A percentile compares a stretch with the other conserved stretches of the same genome.
These are phyloP conservation scores for Hypotaenidia philippensis DNA, from an alignment of 2,797 vertebrate species.

Conservation along the genomic window DNA sequence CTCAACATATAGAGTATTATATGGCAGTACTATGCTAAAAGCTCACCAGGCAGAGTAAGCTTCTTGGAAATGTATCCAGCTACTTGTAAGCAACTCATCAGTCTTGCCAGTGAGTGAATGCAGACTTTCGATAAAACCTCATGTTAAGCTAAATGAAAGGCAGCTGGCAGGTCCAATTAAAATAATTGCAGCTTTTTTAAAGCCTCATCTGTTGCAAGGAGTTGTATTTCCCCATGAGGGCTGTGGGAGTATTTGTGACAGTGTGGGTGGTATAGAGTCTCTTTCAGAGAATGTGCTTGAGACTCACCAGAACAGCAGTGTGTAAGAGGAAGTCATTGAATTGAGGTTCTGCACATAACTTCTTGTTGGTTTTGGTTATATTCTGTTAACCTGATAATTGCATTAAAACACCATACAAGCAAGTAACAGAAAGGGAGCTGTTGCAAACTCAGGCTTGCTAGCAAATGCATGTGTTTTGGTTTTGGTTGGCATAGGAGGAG, in stretches of 20 bases:
- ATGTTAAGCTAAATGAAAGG: constrained; percentile 22
- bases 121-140: background rate
- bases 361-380: background rate
- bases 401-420: background rate
- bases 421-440: background rate
- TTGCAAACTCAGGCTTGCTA: background rate
- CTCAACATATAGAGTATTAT: background rate
- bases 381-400: background rate
- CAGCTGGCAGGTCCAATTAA: constrained; percentile 18
- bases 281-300: background rate
- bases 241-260: background rate
- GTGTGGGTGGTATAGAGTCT: background rate
- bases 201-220: background rate
- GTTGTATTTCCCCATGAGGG: background rate
- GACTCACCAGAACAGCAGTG: background rate
- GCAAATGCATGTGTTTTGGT: background rate
- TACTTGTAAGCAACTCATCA: background rate
- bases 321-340: background rate
- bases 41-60: background rate
- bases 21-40: background rate
- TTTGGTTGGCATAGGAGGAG: background rate
- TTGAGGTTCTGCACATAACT: background rate
- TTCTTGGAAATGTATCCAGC: background rate
- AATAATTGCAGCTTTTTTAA: constrained; percentile 16
- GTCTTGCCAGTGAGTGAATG: background rate